A percentile compares a stretch with the other conserved stretches of the same genome.
Evolutionary conservation across 1,140 invertebrate genomes (phyloP).

Genomic region (Venustaconcha ellipsiformis): DNA sequence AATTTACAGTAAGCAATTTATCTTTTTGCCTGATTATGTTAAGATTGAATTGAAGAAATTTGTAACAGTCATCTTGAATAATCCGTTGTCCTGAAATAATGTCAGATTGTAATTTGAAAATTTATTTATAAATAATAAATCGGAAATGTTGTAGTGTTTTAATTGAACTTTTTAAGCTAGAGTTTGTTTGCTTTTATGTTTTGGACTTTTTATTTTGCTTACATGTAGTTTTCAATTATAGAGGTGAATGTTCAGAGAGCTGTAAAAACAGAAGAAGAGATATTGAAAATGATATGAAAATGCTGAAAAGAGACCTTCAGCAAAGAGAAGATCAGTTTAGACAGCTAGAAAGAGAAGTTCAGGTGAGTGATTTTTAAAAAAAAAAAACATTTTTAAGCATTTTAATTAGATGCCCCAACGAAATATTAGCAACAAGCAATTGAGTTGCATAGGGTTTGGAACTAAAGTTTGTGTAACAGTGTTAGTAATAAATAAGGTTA

Average conservation of each 20-base stretch:
- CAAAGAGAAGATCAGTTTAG: constrained; percentile 78
- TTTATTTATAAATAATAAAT: too few species aligned
- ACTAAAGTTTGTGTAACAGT: too few species aligned
- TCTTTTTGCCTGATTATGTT: too few species aligned
- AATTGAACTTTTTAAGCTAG: too few species aligned
- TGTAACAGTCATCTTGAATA: background rate
- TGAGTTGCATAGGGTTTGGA: too few species aligned
- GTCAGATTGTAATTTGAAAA: background rate
- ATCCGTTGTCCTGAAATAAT: background rate
- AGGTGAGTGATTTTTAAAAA: constrained; percentile 59
- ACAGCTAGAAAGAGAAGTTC: constrained; percentile 72
- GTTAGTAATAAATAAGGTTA: too few species aligned
- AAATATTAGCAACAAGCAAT: background rate
- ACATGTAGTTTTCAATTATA: constrained; percentile 44
- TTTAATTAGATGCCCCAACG: too few species aligned
- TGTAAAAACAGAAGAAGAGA: constrained; percentile 82
- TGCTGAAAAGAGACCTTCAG: constrained; percentile 81
- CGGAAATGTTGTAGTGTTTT: too few species aligned
- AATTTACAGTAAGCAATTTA: too few species aligned
- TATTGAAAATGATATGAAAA: constrained; percentile 83
- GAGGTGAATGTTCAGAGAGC: constrained; percentile 80
- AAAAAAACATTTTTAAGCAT: too few species aligned
- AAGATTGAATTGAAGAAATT: background rate
- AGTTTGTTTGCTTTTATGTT: too few species aligned
- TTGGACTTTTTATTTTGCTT: background rate